A percentile compares a stretch with the other conserved stretches of the same genome.
These are phyloP conservation scores for Pherbina coryleti DNA, from an alignment of 2,888 invertebrate species.

Conservation along the genomic window DNA sequence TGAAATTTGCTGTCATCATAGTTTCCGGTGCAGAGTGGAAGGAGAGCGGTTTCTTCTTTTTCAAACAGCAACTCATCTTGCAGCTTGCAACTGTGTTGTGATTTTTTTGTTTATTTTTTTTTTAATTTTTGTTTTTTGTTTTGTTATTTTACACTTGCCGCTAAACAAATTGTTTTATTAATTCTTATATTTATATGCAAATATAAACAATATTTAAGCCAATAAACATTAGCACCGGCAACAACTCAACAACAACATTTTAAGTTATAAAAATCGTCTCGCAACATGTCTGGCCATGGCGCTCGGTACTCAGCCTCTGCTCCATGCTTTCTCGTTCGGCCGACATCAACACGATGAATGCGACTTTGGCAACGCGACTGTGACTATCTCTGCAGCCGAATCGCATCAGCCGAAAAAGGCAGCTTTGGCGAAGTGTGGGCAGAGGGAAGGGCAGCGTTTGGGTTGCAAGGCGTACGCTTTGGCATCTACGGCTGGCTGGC, in stretches of 20 bases:
- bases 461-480: too few relatives aligned
- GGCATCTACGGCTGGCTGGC: background rate
- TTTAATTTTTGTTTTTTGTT: background rate
- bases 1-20: constrained; percentile 2
- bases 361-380: constrained; percentile 35
- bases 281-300: constrained; percentile 28
- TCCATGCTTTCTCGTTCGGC: constrained; percentile 2
- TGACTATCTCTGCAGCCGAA: constrained; percentile 36
- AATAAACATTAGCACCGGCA: background rate
- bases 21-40: background rate
- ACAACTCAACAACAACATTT: constrained; percentile 14
- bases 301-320: background rate
- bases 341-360: constrained; percentile 23
- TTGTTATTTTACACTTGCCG: background rate
- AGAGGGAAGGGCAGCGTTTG: background rate
- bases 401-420: constrained; percentile 30
- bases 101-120: background rate
- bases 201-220: background rate
- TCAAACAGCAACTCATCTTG: background rate
- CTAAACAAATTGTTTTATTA: constrained; percentile 15
- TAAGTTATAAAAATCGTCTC: constrained; percentile 29
- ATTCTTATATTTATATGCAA: constrained; percentile 17
- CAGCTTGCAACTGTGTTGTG: background rate
- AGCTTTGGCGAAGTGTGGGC: background rate
- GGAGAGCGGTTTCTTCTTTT: too few relatives aligned